Base-by-base conservation (phyloP, 2,113 vertebrate genomes). In the Alligator sinensis region DNA sequence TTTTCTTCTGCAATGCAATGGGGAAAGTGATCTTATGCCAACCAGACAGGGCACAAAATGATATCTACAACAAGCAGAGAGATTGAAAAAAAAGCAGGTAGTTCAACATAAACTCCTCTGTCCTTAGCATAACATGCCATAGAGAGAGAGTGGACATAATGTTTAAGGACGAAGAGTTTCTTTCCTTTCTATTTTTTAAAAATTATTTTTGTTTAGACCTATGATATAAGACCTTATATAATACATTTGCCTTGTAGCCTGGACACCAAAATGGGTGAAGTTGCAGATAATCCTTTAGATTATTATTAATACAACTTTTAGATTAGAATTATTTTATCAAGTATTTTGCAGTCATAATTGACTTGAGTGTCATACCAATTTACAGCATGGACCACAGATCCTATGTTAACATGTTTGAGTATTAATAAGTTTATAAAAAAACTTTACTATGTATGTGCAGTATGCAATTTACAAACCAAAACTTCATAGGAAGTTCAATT, bases 381-480 rank as follows among this genome's bases (percentile, higher is more conserved):
- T 82, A 84, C 77, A 80, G 66, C 17, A 91, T n/a, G 14, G 77
- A 63, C 27, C 77, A 21, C 6, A 61, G 88, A 87, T 85, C 61
- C 63, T 87, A 91, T n/a, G 27, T 81, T 90, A 72, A 9, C 57
- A 34, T 30, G 24, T 70, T 14, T 88, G 78, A 86, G 62, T 62
- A 90, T 60, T 90, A 57, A 38, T 90, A 91, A 91, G 38, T 0
- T 62, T 91, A 0, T 3, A 58, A 38, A 21, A 60, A 86, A 18
- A 80, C 88, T 91, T 88, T 87, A 55, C 58, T 76, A 74, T 47
- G 21, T 25, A 89, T 87, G 80, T 91, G 88, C 84, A 90, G 80
- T 80, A 87, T n/a, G 77, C 47, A 86, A 64, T 90, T 89, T 91
- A 90, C 90, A 96, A 87, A 27, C 70, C 92, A 88, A 30, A 74